Evolutionary conservation across 2,797 vertebrate species (phyloP), one percentile per base, ranked within the genome.

Genomic region (Malurus splendens): DNA sequence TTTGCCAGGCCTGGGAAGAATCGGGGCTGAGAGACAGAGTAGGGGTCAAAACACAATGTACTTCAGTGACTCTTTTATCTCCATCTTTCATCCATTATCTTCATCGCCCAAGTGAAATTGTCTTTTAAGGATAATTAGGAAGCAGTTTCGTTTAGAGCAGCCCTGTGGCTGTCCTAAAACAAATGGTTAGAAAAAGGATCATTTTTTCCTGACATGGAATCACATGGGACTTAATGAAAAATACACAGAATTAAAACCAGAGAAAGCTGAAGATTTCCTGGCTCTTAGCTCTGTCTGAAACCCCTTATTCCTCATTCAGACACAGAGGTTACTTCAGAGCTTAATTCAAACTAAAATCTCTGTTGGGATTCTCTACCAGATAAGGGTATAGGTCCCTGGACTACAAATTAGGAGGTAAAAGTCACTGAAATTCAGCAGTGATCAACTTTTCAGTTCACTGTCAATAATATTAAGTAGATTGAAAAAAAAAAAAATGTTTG

Each of bases 61-160:
- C 61, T 91, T 87, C 13, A 85, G 50, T 65, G 75, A 56, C 44
- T 75, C 70, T 90, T 87, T 90, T 86, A 90, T 74, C 56, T 90
- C 48, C 15, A 12, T 88, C 54, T 79, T 90, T 86, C 72, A 89
- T 85, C 52, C 80, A 67, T 84, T 94, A 87, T 86, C 77, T 87
- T 92, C 70, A 94, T 81, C 64, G 62, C 16, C 22, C 45, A 73
- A 77, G 17, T 74, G 52, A 84, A 94, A 91, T 71, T 79, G 86
- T 88, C 80, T 89, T 88, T 89, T 88, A 93, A 76, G 71, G 54
- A 84, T 82, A 78, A 87, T 94, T 92, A 93, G 72, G 60, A 88
- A 90, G 67, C 47, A 82, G 57, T 88, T 91, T 66, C 33, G 75
- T 90, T 93, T 88, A 94, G 23, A 91, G 42, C 25, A 91, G 71